A percentile compares a stretch with the other conserved stretches of the same genome.
phyloP scores from a whole-genome alignment of 1,140 invertebrate genomes.

The Drosophila carrolli region DNA sequence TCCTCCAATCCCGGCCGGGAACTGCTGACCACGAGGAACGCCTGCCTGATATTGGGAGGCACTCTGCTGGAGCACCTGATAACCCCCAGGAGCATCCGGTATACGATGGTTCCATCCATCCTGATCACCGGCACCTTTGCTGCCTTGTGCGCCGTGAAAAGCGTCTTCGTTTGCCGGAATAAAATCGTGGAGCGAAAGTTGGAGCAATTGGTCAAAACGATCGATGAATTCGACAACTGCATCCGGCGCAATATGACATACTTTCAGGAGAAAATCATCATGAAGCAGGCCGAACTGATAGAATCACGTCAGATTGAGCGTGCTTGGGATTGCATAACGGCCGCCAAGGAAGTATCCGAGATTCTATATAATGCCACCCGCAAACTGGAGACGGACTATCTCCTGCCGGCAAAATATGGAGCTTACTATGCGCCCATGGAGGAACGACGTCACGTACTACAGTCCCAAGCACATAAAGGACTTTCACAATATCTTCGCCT shows the following conservation, averaged over 20 bases:
- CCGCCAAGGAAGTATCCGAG: constrained; percentile 80
- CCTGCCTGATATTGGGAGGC: constrained; percentile 63
- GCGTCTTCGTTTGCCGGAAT: constrained; percentile 76
- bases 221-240: constrained; percentile 83
- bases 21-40: constrained; percentile 64
- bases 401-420: constrained; percentile 63
- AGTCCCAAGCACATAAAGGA: constrained; percentile 84
- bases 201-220: constrained; percentile 72
- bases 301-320: constrained; percentile 82
- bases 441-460: constrained; percentile 81
- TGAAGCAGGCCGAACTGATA: constrained; percentile 80
- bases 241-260: constrained; percentile 83
- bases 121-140: constrained; percentile 66
- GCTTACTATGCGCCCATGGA: constrained; percentile 80
- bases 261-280: constrained; percentile 83
- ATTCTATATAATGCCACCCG: constrained; percentile 81
- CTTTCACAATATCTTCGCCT: constrained; percentile 84
- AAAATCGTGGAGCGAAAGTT: constrained; percentile 78
- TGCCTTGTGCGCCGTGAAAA: constrained; percentile 68
- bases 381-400: constrained; percentile 75
- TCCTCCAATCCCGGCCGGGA: constrained; percentile 28
- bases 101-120: constrained; percentile 60
- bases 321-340: constrained; percentile 82
- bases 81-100: constrained; percentile 59
- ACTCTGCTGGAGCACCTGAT: constrained; percentile 73